Conservation (phyloP, 2,888 invertebrate species). For the Poecilus cupreus region DNA sequence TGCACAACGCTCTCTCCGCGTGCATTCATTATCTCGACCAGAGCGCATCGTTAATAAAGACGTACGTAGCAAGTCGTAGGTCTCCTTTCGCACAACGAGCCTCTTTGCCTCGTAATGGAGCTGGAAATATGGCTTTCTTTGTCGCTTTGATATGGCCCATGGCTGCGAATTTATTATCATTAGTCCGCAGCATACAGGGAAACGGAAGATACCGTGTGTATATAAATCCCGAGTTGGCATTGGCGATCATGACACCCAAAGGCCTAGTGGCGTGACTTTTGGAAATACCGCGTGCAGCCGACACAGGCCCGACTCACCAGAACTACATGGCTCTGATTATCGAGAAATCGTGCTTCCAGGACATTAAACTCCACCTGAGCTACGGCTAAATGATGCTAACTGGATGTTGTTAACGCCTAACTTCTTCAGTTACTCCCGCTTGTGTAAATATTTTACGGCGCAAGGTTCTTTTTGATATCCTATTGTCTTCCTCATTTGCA, state of each 20-base stretch:
- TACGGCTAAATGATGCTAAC: conserved; percentile 62
- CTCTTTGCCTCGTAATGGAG: conserved; percentile 4
- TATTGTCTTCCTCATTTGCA: conserved; percentile 9
- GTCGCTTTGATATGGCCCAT: conserved; percentile 35
- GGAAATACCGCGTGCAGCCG: conserved; percentile 38
- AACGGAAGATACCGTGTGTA: conserved; percentile 51
- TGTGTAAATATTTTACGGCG: background rate
- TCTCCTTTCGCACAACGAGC: background rate
- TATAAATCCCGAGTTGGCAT: conserved; percentile 43
- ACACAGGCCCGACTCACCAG: conserved; percentile 32
- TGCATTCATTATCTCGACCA: conserved; percentile 48
- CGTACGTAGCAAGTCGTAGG: conserved; percentile 8
- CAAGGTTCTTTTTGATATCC: background rate
- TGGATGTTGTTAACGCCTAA: conserved; percentile 65
- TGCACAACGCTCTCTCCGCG: conserved; percentile 37
- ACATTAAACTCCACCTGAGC: conserved; percentile 63
- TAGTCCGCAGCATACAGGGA: conserved; percentile 30
- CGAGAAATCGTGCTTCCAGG: conserved; percentile 65
- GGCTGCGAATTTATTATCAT: conserved; percentile 53
- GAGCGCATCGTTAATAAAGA: conserved; percentile 50
- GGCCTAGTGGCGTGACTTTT: conserved; percentile 39
- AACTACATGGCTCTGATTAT: conserved; percentile 64
- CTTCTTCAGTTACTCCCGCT: conserved; percentile 3
- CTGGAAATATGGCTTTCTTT: conserved; percentile 24
- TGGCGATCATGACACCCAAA: conserved; percentile 7